Evolutionary conservation across 2,113 vertebrate genomes (phyloP).

Genomic region (Dascyllus trimaculatus): DNA sequence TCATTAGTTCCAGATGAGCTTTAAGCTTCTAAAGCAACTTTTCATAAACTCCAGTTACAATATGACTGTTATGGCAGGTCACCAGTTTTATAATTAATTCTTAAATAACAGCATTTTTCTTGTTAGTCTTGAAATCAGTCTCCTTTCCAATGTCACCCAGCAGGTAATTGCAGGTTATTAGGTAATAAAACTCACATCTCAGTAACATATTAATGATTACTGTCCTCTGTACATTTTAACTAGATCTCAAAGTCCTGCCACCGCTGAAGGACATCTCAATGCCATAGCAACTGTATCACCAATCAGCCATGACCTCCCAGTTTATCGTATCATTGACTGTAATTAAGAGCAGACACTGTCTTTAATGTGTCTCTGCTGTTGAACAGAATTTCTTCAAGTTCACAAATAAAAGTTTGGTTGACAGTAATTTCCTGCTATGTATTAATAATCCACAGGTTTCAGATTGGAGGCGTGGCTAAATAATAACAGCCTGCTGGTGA

Average conservation of each 20-base stretch:
- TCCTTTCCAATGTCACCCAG: constrained; percentile 25
- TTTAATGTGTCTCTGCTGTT: constrained; percentile 5
- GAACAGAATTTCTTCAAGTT: neutral
- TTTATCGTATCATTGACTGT: constrained; percentile 25
- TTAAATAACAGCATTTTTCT: neutral
- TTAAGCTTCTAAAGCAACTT: neutral
- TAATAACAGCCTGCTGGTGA: neutral
- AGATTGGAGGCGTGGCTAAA: constrained; percentile 22
- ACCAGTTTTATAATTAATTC: neutral
- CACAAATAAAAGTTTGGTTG: no score
- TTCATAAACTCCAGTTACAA: no score
- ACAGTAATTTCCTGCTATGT: no score
- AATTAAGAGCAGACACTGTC: constrained; percentile 23
- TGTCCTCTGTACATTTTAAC: constrained; percentile 43
- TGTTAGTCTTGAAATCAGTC: neutral
- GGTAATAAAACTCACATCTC: constrained; percentile 53
- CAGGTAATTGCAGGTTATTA: constrained; percentile 38
- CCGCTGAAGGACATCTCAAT: constrained; percentile 60
- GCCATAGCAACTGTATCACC: constrained; percentile 46
- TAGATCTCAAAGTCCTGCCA: constrained; percentile 74
- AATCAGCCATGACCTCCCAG: constrained; percentile 6
- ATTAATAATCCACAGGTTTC: neutral
- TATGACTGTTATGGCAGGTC: no score
- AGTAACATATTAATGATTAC: constrained; percentile 74
- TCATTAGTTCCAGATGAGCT: neutral